These are phyloP conservation scores for Rhysida immarginata DNA, from an alignment of 1,140 invertebrate genomes.

Conservation along the genomic window DNA sequence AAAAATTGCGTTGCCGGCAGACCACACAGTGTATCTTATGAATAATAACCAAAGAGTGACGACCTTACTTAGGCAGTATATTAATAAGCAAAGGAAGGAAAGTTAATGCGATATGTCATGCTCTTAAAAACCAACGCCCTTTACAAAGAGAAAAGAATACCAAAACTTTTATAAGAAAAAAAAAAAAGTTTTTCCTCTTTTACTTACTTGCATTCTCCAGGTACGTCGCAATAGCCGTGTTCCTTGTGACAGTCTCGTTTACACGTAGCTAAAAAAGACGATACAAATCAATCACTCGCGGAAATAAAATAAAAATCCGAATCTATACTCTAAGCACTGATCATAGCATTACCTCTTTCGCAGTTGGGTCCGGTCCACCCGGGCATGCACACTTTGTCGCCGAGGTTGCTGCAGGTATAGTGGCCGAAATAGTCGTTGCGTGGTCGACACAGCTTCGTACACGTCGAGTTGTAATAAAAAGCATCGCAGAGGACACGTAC, in stretches of 20 bases:
- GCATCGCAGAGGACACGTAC: constrained; percentile 30
- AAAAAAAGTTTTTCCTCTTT: no score
- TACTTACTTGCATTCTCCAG: constrained; percentile 79
- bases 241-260: constrained; percentile 72
- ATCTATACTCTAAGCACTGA: background rate
- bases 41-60: no score
- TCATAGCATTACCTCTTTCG: constrained; percentile 23
- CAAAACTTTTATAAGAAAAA: no score
- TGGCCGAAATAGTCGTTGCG: constrained; percentile 30
- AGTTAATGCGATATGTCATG: no score
- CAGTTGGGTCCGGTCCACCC: constrained; percentile 39
- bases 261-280: constrained; percentile 65
- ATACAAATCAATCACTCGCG: no score
- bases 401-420: constrained; percentile 30
- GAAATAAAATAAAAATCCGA: background rate
- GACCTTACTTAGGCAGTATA: no score
- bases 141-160: no score
- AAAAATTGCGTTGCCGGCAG: no score
- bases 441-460: constrained; percentile 27
- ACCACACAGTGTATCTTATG: no score
- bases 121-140: no score
- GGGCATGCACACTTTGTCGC: constrained; percentile 28
- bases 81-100: no score
- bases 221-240: constrained; percentile 72
- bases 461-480: constrained; percentile 33